Evolutionary conservation across 2,888 invertebrate genomes (phyloP).

Genomic region (Hirtodrosophila duncani): DNA sequence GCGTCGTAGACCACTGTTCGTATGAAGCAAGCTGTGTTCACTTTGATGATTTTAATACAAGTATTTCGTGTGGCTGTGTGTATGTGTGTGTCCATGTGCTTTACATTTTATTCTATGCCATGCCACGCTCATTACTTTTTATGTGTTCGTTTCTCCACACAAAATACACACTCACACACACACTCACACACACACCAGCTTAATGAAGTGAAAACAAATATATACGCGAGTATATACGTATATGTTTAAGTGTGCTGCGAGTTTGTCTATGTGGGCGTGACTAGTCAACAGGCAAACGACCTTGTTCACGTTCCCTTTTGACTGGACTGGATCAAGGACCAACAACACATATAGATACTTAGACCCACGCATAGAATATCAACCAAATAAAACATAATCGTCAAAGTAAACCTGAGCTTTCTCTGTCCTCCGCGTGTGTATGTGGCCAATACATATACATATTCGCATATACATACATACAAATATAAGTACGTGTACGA

Average conservation of each 20-base stretch:
- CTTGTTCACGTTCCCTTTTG: conserved; percentile 50
- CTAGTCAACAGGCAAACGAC: conserved; percentile 69
- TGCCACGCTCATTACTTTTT: conserved; percentile 68
- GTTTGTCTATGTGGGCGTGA: conserved; percentile 14
- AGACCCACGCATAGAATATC: too few relatives aligned
- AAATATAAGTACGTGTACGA: too few relatives aligned
- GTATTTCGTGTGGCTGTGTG: conserved; percentile 11
- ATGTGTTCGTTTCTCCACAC: conserved; percentile 48
- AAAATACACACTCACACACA: conserved; percentile 18
- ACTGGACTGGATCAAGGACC: conserved; percentile 39
- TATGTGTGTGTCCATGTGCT: conserved; percentile 4
- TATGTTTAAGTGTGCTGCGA: conserved; percentile 12
- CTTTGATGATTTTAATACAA: conserved; percentile 58
- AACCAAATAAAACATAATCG: too few relatives aligned
- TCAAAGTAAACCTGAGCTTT: too few relatives aligned
- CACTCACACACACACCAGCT: conserved; percentile 42
- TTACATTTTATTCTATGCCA: conserved; percentile 53
- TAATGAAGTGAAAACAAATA: conserved; percentile 70
- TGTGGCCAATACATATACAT: too few relatives aligned
- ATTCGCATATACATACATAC: too few relatives aligned
- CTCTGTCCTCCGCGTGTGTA: too few relatives aligned
- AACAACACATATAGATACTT: too few relatives aligned
- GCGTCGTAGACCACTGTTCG: too few relatives aligned
- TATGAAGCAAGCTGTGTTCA: conserved; percentile 24
- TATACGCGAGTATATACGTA: conserved; percentile 28